Evolutionary conservation across 2,113 vertebrate genomes (phyloP), one percentile per base, ranked within the genome.

Genomic region (Prietella phreatophila): DNA sequence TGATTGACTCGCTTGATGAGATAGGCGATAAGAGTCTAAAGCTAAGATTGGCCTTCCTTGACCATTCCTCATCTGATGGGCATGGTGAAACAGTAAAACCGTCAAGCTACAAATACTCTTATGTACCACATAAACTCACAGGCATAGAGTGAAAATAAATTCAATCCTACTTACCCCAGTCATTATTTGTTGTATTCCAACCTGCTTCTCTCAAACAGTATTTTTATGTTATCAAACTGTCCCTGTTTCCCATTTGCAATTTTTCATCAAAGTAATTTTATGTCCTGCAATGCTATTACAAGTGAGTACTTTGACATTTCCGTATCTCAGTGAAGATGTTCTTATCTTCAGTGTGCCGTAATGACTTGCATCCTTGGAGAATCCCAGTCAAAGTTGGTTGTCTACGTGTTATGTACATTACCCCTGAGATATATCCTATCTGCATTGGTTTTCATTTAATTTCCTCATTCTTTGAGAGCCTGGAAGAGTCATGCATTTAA

Each of bases 1-100:
- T 94, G 94, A 93, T 93, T 94, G 94, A 93, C 93, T 92, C 89
- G 85, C 86, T 91, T 90, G 92, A 94, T 89, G 91, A 93, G 91
- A 93, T 91, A 92, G 67, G 60, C 85, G 90, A 92, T 90, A 85
- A 89, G 90, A 50, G 25, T 87, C 91, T 84, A 88, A 93, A 91
- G 90, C 88, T 91, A 92, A 89, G 78, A 89, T 36, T 65, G 55
- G 75, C 88, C 84, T 91, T 89, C 88, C 89, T 89, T 27, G 80
- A 85, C 80, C 76, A 87, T 60, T 89, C 91, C 92, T 90, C 50
- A 79, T 85, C 93, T 95, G 94, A 95, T 94, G 94, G 93, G 25
- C 86, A 30, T 90, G 92, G 92, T 92, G 92, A 94, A 90, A 92
- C 84, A 85, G 58, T 86, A 15, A 87, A 83, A 84, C 89, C 58